Evolutionary conservation across 2,888 invertebrate species (phyloP), one percentile per base, ranked within the genome.

Genomic region (Drosophila emarginata): DNA sequence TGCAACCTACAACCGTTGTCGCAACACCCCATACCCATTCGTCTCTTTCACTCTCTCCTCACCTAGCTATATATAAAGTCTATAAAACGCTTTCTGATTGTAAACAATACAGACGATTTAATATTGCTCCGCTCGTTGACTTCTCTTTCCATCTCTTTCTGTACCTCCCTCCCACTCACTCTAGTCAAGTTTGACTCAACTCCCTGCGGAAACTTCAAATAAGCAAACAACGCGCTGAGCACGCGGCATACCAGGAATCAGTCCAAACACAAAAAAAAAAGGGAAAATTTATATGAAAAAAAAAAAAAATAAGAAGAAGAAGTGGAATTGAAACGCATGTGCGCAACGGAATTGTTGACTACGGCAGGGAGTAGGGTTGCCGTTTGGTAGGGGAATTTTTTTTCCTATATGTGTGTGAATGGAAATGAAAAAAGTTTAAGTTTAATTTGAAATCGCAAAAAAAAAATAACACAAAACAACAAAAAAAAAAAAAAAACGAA

Each of bases 21-120:
- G 45, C 45, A 45, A 21, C 45, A 45, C 45, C 21, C 45, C 45
- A 37, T n/a, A 37, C 45, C 57, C 37, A 36, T 40, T 36, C 59
- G 28, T 54, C 66, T 70, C 67, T 64, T 45, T 52, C 63, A 39
- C 45, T 56, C 67, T 52, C 67, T 60, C 67, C 70, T 77, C 63
- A 68, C 75, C 66, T 58, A 64, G 39, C 64, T 68, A 70, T 71
- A 74, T 74, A 78, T 84, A 79, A 81, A 87, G 79, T 81, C 79
- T 67, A 87, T 85, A 84, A 84, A 87, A 84, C 87, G 83, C 78
- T 87, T 87, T 84, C 74, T 77, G 82, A 83, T 83, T 84, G 83
- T 84, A 87, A 84, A 84, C 83, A 84, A 84, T 84, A 87, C 85
- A 84, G 78, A 84, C 83, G 83, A 84, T 84, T 84, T 87, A 84